Conservation (phyloP, 2,113 vertebrate species). For the Xenus cinereus region DNA sequence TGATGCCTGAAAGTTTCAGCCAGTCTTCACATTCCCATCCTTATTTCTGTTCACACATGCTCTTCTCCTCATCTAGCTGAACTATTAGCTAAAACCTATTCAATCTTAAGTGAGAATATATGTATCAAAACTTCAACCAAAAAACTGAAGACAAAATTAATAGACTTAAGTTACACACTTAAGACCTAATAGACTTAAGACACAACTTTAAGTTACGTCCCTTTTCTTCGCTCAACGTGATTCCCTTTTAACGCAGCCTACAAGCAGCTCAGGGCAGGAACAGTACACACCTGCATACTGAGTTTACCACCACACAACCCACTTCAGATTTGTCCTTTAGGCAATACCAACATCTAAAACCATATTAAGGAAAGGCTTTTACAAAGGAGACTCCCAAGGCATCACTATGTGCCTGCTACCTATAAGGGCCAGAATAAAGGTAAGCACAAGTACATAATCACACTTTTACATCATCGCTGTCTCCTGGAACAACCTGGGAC, state of each 20-base stretch:
- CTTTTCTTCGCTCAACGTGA: neutral
- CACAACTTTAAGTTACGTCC: neutral
- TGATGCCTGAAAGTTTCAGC: neutral
- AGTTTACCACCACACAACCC: neutral
- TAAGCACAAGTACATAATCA: neutral
- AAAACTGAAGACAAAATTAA: neutral
- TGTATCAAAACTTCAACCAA: neutral
- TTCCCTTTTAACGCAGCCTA: neutral
- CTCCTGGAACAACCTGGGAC: neutral
- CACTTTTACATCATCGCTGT: neutral
- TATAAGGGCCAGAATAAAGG: neutral
- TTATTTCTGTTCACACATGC: neutral
- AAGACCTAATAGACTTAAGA: no score
- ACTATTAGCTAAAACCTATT: neutral
- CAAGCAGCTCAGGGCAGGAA: neutral
- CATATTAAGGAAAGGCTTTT: neutral
- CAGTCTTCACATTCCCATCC: neutral
- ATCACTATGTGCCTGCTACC: neutral
- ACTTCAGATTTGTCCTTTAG: neutral
- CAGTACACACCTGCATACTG: accelerated
- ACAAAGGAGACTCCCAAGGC: neutral
- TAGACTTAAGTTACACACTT: neutral
- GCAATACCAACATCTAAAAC: neutral
- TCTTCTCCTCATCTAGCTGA: neutral
- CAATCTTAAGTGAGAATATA: neutral